These are phyloP conservation scores for Eretmodus cyanostictus DNA, from an alignment of 2,113 vertebrate genomes.

Conservation along the genomic window DNA sequence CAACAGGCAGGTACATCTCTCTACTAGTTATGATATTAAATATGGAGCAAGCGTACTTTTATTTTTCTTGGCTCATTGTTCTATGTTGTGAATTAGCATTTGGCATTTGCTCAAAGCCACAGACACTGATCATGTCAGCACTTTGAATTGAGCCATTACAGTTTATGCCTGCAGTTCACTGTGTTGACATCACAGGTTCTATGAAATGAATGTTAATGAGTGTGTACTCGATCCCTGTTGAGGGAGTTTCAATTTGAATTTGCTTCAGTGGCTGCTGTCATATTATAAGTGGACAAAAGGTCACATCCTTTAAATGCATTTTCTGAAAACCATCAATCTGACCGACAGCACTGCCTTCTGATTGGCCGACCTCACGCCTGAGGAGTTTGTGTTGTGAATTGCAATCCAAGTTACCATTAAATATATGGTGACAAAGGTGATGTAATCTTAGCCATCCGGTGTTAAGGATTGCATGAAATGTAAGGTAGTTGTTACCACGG, in stretches of 20 bases:
- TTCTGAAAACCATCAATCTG: not conserved
- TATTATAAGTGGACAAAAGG: not conserved
- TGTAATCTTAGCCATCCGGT: not conserved
- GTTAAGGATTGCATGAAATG: not conserved
- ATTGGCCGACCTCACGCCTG: not conserved
- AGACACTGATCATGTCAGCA: not conserved
- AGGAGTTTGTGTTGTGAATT: not conserved
- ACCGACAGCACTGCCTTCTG: not conserved
- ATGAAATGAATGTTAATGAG: not conserved
- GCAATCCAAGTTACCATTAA: not conserved
- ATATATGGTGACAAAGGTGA: not conserved
- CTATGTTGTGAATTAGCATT: not conserved
- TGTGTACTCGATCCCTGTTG: not conserved
- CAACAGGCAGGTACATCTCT: not conserved
- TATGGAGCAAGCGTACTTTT: not conserved
- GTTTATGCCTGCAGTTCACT: not conserved
- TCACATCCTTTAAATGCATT: not conserved
- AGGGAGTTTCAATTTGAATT: not conserved
- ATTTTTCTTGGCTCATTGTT: not conserved
- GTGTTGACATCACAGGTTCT: not conserved
- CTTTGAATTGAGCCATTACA: not conserved
- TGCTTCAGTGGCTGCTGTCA: not conserved
- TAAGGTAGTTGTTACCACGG: constrained; percentile 3
- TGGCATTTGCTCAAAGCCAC: not conserved
- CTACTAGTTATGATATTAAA: not conserved